Conservation (phyloP, 2,113 vertebrate species). For the Pluvianellus socialis region DNA sequence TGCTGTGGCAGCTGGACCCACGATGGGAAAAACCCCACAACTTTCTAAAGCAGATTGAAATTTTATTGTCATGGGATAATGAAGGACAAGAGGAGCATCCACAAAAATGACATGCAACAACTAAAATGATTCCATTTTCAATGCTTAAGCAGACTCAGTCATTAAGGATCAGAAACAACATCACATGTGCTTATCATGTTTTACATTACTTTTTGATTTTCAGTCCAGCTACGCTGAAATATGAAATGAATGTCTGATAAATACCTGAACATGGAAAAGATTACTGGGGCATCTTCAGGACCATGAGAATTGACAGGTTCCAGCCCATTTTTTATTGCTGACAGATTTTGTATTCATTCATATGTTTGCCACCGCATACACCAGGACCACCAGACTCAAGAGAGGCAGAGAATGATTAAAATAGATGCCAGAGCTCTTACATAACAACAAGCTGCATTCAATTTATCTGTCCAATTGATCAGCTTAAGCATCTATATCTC, state of each 20-base stretch:
- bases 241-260: neutral
- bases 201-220: neutral
- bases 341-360: neutral
- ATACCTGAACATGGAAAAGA: neutral
- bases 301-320: neutral
- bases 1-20: neutral
- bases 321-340: neutral
- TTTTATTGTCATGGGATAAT: neutral
- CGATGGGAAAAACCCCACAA: neutral
- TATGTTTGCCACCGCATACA: neutral
- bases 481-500: neutral
- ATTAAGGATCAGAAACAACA: neutral
- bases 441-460: neutral
- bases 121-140: neutral
- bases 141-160: neutral
- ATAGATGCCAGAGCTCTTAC: neutral
- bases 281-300: neutral
- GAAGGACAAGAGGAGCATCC: neutral
- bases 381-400: neutral
- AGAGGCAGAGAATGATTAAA: neutral
- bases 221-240: neutral
- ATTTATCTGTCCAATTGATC: neutral
- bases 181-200: neutral
- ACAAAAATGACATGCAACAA: neutral
- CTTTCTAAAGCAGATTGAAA: neutral